phyloP scores from a whole-genome alignment of 1,140 invertebrate species.

The Drosophila carrolli region DNA sequence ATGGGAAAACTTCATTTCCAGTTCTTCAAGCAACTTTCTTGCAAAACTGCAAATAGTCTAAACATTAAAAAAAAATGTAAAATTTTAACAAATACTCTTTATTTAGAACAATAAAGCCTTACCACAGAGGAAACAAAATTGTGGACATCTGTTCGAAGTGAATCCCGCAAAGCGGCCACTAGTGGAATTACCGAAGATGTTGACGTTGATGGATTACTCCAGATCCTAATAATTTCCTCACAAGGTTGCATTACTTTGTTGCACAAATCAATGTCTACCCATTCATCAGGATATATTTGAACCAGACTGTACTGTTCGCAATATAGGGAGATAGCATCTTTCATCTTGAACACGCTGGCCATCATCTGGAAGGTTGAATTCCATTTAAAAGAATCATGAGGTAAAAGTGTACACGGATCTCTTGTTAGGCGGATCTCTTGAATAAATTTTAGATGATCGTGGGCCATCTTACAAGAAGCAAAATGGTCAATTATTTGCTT shows the following conservation, averaged over 20 bases:
- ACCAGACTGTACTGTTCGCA: constrained; percentile 51
- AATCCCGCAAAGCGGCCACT: constrained; percentile 56
- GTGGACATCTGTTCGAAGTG: constrained; percentile 54
- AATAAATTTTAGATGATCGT: constrained; percentile 52
- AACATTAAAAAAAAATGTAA: too few relatives aligned
- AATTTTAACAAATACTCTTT: not conserved
- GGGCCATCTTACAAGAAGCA: constrained; percentile 28
- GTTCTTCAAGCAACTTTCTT: constrained; percentile 55
- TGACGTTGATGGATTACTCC: constrained; percentile 29
- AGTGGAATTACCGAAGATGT: constrained; percentile 64
- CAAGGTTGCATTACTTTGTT: constrained; percentile 60
- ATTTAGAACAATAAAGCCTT: not conserved
- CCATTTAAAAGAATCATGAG: constrained; percentile 16
- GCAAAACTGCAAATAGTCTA: constrained; percentile 61
- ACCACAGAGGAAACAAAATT: constrained; percentile 63
- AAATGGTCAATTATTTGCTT: constrained; percentile 58
- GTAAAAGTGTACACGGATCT: constrained; percentile 12
- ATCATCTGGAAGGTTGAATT: constrained; percentile 49
- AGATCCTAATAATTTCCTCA: constrained; percentile 59
- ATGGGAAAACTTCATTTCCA: constrained; percentile 47
- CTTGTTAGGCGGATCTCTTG: constrained; percentile 48
- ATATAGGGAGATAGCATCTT: constrained; percentile 51
- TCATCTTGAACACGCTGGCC: constrained; percentile 29
- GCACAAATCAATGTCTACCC: constrained; percentile 60
- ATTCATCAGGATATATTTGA: constrained; percentile 62